Conservation (phyloP, 2,888 invertebrate species). For the Macrosiphum euphorbiae region DNA sequence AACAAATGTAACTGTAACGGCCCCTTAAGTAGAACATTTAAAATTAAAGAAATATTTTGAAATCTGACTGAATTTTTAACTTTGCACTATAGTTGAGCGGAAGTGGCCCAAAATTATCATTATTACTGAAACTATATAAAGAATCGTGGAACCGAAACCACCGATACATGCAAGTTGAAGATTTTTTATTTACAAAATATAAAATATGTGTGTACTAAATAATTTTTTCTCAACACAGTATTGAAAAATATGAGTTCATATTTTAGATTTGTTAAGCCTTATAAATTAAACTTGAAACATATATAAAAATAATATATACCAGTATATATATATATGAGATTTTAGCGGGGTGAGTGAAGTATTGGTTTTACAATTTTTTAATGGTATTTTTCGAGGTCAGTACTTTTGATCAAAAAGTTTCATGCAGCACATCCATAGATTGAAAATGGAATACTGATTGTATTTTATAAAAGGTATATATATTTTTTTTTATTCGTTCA, state of each 20-base stretch:
- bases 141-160: neutral
- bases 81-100: neutral
- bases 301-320: neutral
- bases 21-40: neutral
- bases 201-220: neutral
- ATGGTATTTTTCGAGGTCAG: neutral
- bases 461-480: neutral
- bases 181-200: neutral
- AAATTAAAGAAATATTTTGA: neutral
- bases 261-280: neutral
- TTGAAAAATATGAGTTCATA: neutral
- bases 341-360: neutral
- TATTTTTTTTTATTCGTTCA: neutral
- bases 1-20: too few relatives aligned
- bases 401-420: neutral
- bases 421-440: neutral
- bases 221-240: neutral
- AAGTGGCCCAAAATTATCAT: neutral
- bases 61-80: neutral
- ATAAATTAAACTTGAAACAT: neutral
- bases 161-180: neutral
- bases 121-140: neutral
- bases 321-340: neutral
- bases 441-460: constrained; percentile 4
- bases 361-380: neutral